Evolutionary conservation across 2,113 vertebrate species (phyloP), one percentile per base, ranked within the genome.

Genomic region (Nothobranchius furzeri): DNA sequence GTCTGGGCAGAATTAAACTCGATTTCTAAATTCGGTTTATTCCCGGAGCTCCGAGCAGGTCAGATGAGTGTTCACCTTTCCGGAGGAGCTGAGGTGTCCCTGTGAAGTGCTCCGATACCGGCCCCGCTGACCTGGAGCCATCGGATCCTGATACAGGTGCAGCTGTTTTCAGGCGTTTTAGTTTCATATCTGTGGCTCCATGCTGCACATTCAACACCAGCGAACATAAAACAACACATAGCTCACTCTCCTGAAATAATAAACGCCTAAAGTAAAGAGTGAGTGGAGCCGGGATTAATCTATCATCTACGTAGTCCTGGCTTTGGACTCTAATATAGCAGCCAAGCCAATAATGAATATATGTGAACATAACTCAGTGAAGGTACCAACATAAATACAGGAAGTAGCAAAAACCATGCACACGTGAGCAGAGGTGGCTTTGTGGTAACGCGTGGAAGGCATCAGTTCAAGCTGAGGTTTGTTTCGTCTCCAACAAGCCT

Each of bases 321-420:
- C 78, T 85, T 78, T 85, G 79, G 68, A 83, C 82, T 78, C 78
- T 80, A 81, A 85, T 89, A 87, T 88, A 89, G 88, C 88, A 91
- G 89, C 91, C 88, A 80, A 86, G 78, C 70, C 68, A 73, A 78
- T 76, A 84, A 54, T 49, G 82, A 60, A 72, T 30, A 14, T 86
- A 87, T 85, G 68, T 66, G 76, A 82, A 68, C 84, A 30, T 30
- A 79, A 85, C 83, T 85, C 85, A 85, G 82, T 82, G 76, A 87
- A 72, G 80, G 72, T 78, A 87, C 70, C 83, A 70, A 86, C 80
- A 86, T 81, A 84, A 83, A 86, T 79, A 85, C 68, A 84, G 42
- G 65, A 46, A 68, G 72, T 58, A 81, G 87, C 68, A 76, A 68
- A 77, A 83, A 84, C 68, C 84, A 90, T 87, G 82, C 78, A 84